Evolutionary conservation across 2,797 vertebrate species (phyloP).

Genomic region (Pachyuromys duprasi): DNA sequence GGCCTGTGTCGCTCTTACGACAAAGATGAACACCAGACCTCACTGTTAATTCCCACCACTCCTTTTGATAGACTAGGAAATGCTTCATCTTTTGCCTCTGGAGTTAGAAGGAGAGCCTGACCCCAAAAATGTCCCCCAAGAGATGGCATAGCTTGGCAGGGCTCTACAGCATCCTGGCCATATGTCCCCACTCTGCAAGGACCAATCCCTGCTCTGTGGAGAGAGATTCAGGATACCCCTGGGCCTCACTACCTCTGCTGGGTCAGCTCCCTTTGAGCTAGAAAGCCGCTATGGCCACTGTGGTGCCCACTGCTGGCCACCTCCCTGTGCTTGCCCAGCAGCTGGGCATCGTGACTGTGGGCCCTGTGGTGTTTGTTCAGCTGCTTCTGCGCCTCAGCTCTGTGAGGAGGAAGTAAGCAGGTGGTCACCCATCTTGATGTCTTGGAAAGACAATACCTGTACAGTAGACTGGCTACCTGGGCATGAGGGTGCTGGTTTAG

Average conservation of each 20-base stretch:
- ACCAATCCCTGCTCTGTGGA: no score
- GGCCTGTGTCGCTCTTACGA: not conserved
- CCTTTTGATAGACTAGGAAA: not conserved
- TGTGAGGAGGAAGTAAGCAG: not conserved
- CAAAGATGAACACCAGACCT: no score
- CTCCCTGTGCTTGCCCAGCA: not conserved
- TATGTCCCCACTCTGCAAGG: not conserved
- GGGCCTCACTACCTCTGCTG: not conserved
- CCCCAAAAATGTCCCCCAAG: not conserved
- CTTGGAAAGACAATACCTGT: not conserved
- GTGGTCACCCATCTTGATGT: not conserved
- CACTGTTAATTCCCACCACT: no score
- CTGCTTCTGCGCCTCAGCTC: not conserved
- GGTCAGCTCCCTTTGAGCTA: not conserved
- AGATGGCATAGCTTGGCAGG: not conserved
- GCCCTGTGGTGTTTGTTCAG: not conserved
- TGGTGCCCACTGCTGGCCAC: fast-evolving
- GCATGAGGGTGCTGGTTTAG: not conserved
- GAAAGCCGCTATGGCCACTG: not conserved
- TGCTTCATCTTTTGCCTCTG: not conserved
- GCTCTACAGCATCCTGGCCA: not conserved
- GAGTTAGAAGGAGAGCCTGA: no score
- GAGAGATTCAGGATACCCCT: not conserved
- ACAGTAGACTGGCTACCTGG: not conserved
- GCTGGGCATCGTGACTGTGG: not conserved